phyloP scores from a whole-genome alignment of 2,888 invertebrate genomes.

The Drepana falcataria region DNA sequence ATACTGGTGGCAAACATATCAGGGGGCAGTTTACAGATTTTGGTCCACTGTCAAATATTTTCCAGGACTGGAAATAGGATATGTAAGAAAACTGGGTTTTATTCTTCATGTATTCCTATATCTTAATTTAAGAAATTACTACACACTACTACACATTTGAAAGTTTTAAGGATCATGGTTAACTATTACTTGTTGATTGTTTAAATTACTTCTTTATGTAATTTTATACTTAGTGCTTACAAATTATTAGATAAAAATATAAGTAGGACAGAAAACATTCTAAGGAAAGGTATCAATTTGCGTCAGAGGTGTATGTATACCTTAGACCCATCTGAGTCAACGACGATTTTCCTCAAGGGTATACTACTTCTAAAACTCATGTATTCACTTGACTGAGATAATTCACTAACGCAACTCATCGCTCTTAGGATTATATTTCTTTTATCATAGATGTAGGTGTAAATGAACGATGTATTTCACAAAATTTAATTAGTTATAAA shows the following conservation, averaged over 20 bases:
- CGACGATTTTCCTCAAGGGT: conserved; percentile 85
- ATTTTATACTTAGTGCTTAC: no score
- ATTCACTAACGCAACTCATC: conserved; percentile 84
- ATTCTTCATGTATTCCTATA: background rate
- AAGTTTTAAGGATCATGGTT: background rate
- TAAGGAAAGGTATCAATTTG: no score
- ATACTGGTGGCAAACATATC: conserved; percentile 91
- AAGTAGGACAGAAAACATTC: no score
- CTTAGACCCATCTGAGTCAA: conserved; percentile 88
- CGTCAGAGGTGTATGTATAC: conserved; percentile 61
- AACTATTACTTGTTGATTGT: background rate
- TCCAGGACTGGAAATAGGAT: conserved; percentile 82
- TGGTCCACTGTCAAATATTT: conserved; percentile 92
- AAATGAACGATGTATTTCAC: no score
- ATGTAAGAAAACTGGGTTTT: conserved; percentile 10
- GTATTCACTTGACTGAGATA: conserved; percentile 87
- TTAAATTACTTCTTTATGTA: no score
- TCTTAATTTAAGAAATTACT: background rate
- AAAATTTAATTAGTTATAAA: no score
- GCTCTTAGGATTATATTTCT: background rate
- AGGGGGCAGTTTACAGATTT: conserved; percentile 87
- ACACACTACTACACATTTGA: no score
- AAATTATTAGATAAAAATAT: no score
- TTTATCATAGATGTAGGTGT: no score
- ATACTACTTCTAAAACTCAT: conserved; percentile 88